Evolutionary conservation across 2,113 vertebrate genomes (phyloP), one percentile per base, ranked within the genome.

Genomic region (Crypturellus undulatus): DNA sequence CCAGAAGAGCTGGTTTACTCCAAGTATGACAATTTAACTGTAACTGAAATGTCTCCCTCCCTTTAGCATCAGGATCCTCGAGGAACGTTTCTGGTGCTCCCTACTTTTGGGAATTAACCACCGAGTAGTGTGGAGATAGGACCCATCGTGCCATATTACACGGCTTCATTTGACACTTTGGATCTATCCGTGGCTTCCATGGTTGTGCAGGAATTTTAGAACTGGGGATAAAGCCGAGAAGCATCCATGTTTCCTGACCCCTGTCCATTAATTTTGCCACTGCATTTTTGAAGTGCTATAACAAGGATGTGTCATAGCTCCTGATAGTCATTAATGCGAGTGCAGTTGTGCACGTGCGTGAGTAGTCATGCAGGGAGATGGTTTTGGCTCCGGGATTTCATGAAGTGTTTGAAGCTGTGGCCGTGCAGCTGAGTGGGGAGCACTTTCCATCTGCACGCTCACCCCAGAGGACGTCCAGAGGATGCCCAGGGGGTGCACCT

Each of bases 1-100:
- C 77, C 2, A 5, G 83, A 86, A 90, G 80, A 64, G 77, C 90
- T 93, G 87, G 36, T 88, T 96, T 96, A 19, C 26, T 81, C 22
- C 30, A 5, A 24, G 58, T 90, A 73, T 56, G 88, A 58, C 49
- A 89, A 79, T 77, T 71, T 75, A 60, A n/a, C 36, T 56, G 6
- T 71, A 64, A 75, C 72, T 71, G 79, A 77, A 93, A 79, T 83
- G 54, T n/a, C n/a, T 67, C 63, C 62, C 30, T 67, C 58, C 58
- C 18, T 32, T 0, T 20, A 56, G 42, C 64, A 79, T 59, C 40
- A 49, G 26, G 3, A 0, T 70, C 68, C 15, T 70, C 38, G 11
- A 54, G 20, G 16, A 54, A 64, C 20, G 3, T 10, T n/a, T 70
- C 88, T 38, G 63, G 6, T 72, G 32, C 52, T 89, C 64, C 14